A percentile compares a stretch with the other conserved stretches of the same genome.
phyloP scores from a whole-genome alignment of 2,113 vertebrate species.

The Himantopus leucocephalus region DNA sequence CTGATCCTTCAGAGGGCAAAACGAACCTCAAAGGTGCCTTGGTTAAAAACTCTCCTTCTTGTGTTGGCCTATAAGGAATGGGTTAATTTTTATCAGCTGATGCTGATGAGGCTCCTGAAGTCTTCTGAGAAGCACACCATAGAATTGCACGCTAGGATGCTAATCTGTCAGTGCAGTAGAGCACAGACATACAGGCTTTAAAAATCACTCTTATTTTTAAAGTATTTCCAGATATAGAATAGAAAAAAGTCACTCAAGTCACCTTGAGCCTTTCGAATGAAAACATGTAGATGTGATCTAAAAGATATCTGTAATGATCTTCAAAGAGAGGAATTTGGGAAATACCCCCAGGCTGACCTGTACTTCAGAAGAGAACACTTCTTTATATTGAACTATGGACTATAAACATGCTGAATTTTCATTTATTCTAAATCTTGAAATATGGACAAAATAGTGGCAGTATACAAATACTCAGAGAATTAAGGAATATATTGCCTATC shows the following conservation, averaged over 20 bases:
- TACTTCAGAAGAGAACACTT: neutral
- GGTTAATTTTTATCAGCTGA: neutral
- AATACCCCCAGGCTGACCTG: neutral
- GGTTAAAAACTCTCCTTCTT: neutral
- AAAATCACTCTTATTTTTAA: neutral
- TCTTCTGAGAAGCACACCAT: neutral
- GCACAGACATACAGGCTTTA: neutral
- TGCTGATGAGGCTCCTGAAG: neutral
- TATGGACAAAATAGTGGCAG: neutral
- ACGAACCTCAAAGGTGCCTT: neutral
- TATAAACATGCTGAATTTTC: neutral
- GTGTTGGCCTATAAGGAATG: neutral
- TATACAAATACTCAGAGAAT: neutral
- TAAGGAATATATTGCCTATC: slow-evolving; percentile 13
- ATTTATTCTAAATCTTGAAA: neutral
- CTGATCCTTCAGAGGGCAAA: neutral
- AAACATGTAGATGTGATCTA: neutral
- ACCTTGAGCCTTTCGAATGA: neutral
- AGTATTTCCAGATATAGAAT: neutral
- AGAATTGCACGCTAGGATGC: neutral
- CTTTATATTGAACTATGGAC: neutral
- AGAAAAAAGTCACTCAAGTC: neutral
- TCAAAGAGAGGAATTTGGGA: neutral
- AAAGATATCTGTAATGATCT: neutral
- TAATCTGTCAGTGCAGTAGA: neutral